phyloP scores from a whole-genome alignment of 1,140 invertebrate genomes.

The Lordiphosa collinella region DNA sequence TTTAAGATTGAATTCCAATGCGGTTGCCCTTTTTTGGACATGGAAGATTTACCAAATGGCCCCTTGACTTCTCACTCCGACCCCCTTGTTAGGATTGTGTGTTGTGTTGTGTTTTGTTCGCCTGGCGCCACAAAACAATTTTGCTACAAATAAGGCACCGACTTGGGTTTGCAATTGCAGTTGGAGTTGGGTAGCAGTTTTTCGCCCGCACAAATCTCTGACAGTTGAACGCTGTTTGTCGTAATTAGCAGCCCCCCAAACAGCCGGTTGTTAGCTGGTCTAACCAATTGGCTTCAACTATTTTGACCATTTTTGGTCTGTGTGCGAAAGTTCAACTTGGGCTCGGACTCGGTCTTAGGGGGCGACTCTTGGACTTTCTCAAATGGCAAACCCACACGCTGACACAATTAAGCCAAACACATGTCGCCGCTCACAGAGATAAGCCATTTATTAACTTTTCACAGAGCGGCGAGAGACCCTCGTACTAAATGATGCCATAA shows the following conservation, averaged over 20 bases:
- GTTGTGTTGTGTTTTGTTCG: slow-evolving; percentile 25
- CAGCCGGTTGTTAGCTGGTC: slow-evolving; percentile 1
- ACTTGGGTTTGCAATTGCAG: slow-evolving; percentile 14
- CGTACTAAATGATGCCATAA: slow-evolving; percentile 70
- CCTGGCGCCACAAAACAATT: slow-evolving; percentile 69
- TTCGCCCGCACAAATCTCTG: slow-evolving; percentile 73
- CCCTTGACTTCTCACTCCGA: slow-evolving; percentile 50
- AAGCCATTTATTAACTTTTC: slow-evolving; percentile 78
- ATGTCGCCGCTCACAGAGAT: slow-evolving; percentile 59
- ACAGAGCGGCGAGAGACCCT: slow-evolving; percentile 36
- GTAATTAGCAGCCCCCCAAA: slow-evolving; percentile 62
- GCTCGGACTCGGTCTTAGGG: slow-evolving; percentile 1
- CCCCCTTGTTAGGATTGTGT: slow-evolving; percentile 56
- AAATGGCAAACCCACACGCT: slow-evolving; percentile 71
- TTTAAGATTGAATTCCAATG: slow-evolving; percentile 72
- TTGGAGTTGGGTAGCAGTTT: slow-evolving; percentile 2
- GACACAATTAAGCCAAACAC: slow-evolving; percentile 77
- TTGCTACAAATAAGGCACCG: slow-evolving; percentile 75
- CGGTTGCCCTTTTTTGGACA: slow-evolving; percentile 54
- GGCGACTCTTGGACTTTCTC: slow-evolving; percentile 40
- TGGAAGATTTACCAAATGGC: slow-evolving; percentile 54
- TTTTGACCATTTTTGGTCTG: slow-evolving; percentile 65
- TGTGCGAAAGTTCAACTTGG: slow-evolving; percentile 67
- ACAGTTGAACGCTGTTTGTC: slow-evolving; percentile 63
- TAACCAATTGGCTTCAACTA: slow-evolving; percentile 37